Evolutionary conservation across 2,888 invertebrate genomes (phyloP).

Genomic region (Linnaemya vulpina): DNA sequence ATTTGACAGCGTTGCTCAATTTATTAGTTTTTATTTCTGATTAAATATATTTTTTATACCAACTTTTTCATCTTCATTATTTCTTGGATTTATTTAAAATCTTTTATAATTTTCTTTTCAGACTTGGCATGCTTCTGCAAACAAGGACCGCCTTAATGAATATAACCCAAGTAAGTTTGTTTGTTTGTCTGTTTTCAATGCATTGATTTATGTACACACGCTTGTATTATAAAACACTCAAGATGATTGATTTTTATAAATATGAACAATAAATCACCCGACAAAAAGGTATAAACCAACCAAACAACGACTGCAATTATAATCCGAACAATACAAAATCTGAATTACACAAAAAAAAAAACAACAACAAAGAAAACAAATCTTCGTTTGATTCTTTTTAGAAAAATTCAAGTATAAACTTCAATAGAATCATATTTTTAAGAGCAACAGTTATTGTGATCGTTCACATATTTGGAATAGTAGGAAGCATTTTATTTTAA

Average conservation of each 20-base stretch:
- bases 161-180: background rate
- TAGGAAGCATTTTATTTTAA: too few relatives aligned
- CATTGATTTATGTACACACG: constrained; percentile 1
- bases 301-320: constrained; percentile 15
- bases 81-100: too few relatives aligned
- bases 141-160: background rate
- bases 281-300: constrained; percentile 46
- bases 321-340: constrained; percentile 22
- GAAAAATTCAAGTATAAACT: constrained; percentile 22
- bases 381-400: constrained; percentile 17
- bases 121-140: background rate
- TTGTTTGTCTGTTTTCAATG: background rate
- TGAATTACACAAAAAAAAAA: constrained; percentile 7
- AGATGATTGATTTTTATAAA: constrained; percentile 62
- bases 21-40: too few relatives aligned
- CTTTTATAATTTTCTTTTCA: too few relatives aligned
- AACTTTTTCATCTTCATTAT: too few relatives aligned
- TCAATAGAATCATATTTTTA: background rate
- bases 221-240: constrained; percentile 51
- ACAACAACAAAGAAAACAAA: constrained; percentile 6
- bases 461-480: too few relatives aligned
- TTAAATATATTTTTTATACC: too few relatives aligned
- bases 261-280: constrained; percentile 61
- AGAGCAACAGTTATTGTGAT: too few relatives aligned
- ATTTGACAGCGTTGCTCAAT: too few relatives aligned